Conservation (phyloP, 2,888 invertebrate genomes). For the Resseliella maxima region DNA sequence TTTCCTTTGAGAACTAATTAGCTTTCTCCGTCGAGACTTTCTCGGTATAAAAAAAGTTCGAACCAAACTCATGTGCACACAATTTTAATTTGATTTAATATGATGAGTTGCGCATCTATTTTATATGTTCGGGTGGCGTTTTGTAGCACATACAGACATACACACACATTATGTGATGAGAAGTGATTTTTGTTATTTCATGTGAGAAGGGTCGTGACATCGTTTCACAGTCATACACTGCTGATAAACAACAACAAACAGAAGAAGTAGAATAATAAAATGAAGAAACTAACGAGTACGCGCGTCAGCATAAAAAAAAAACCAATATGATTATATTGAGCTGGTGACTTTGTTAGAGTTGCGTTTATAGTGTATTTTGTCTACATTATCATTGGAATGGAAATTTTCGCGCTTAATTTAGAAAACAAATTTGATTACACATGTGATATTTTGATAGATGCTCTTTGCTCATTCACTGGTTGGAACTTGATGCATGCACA, state of each 20-base stretch:
- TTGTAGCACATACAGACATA: too few species aligned
- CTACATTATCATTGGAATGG: not conserved
- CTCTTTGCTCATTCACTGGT: not conserved
- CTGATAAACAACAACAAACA: not conserved
- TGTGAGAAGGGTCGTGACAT: constrained; percentile 37
- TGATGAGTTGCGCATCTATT: not conserved
- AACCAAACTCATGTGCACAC: constrained; percentile 31
- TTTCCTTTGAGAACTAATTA: constrained; percentile 46
- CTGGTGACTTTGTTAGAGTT: not conserved
- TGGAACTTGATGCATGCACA: not conserved
- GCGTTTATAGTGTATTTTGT: not conserved
- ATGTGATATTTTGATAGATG: not conserved
- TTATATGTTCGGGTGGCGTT: not conserved
- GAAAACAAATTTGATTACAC: constrained; percentile 27
- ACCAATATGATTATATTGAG: too few species aligned
- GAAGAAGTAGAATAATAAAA: too few species aligned
- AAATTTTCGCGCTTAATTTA: constrained; percentile 12
- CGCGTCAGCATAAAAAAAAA: not conserved
- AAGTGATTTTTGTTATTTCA: constrained; percentile 12
- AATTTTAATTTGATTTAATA: constrained; percentile 22
- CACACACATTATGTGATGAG: not conserved
- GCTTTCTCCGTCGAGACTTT: constrained; percentile 16
- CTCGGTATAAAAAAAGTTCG: not conserved
- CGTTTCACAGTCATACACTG: not conserved
- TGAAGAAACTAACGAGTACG: not conserved